A percentile compares a stretch with the other conserved stretches of the same genome.
These are phyloP conservation scores for Antedon mediterranea DNA, from an alignment of 53 echinoderm and acorn worm species.

Conservation along the genomic window DNA sequence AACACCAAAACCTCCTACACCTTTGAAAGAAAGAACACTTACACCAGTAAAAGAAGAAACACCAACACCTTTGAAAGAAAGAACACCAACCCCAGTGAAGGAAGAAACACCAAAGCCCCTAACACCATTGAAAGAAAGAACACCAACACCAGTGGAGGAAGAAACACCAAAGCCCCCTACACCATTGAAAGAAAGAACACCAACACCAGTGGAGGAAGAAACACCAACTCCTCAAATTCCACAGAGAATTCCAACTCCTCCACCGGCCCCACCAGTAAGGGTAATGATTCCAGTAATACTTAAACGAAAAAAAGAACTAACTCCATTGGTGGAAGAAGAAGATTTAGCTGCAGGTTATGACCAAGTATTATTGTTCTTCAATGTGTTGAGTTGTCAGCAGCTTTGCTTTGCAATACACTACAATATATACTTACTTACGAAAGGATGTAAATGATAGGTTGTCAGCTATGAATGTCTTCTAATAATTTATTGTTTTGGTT, in stretches of 20 bases:
- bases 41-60: background rate
- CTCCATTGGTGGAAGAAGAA: background rate
- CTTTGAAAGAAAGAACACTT: background rate
- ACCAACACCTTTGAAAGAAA: background rate
- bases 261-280: conserved; percentile 6
- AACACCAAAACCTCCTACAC: background rate
- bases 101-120: background rate
- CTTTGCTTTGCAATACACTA: background rate
- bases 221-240: conserved; percentile 5
- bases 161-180: background rate
- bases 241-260: conserved; percentile 14
- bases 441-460: too few relatives aligned
- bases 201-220: too few relatives aligned
- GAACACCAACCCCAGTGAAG: background rate
- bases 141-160: background rate
- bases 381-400: background rate
- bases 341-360: background rate
- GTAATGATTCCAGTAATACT: background rate
- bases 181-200: background rate
- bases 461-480: too few relatives aligned
- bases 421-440: too few relatives aligned
- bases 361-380: background rate
- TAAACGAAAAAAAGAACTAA: background rate
- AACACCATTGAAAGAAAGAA: background rate
- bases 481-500: too few relatives aligned